These are phyloP conservation scores for Dysdera silvatica DNA, from an alignment of 1,140 invertebrate species.

Conservation along the genomic window DNA sequence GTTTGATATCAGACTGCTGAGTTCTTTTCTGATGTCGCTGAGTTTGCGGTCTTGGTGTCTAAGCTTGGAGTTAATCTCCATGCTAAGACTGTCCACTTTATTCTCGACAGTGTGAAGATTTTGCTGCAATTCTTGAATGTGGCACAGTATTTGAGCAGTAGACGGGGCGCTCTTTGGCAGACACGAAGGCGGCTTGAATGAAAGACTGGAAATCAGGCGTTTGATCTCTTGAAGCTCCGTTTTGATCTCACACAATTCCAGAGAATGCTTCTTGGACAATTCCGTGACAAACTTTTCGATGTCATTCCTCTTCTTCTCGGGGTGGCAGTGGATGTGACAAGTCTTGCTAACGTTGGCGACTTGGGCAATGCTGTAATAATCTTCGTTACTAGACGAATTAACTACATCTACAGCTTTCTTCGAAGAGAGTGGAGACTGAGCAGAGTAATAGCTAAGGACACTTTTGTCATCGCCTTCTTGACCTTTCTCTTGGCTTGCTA, in stretches of 20 bases:
- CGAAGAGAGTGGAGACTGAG: conserved; percentile 19
- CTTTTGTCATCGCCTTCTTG: conserved; percentile 26
- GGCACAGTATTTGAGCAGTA: conserved; percentile 22
- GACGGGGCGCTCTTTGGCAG: conserved; percentile 16
- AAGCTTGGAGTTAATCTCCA: conserved; percentile 24
- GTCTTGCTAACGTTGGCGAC: conserved; percentile 13
- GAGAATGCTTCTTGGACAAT: conserved; percentile 17
- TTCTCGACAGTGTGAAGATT: conserved; percentile 26
- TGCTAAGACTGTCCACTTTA: conserved; percentile 22
- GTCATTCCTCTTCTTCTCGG: conserved; percentile 20
- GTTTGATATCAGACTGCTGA: conserved; percentile 18
- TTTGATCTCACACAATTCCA: conserved; percentile 21
- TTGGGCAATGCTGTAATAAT: conserved; percentile 26
- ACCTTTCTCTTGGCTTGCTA: conserved; percentile 12
- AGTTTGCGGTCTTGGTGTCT: conserved; percentile 25
- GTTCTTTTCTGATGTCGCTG: conserved; percentile 24
- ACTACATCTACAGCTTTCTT: conserved; percentile 13
- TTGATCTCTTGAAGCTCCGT: conserved; percentile 15
- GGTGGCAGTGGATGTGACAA: neutral
- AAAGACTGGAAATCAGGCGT: conserved; percentile 11
- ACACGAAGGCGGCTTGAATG: neutral
- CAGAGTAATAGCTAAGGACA: conserved; percentile 31
- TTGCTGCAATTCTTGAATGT: conserved; percentile 25
- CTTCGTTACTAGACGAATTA: conserved; percentile 28
- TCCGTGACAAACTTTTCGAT: conserved; percentile 23